Evolutionary conservation across 2,113 vertebrate species (phyloP).

Genomic region (Hepsetus odoe): DNA sequence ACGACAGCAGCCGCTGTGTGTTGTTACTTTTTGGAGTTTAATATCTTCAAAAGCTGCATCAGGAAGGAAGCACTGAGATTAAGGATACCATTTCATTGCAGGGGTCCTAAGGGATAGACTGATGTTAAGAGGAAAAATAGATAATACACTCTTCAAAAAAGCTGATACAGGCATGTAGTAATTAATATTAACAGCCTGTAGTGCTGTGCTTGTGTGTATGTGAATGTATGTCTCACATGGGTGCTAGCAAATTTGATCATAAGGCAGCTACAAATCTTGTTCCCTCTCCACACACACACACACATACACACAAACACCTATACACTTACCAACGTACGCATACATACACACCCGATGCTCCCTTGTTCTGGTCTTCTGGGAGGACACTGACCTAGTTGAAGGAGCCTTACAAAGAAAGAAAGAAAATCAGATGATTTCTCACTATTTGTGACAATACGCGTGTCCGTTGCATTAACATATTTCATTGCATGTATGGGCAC

Average conservation of each 20-base stretch:
- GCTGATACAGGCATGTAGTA: constrained; percentile 42
- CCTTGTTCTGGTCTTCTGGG: constrained; percentile 51
- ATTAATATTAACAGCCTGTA: constrained; percentile 14
- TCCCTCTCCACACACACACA: constrained; percentile 4
- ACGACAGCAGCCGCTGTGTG: constrained; percentile 29
- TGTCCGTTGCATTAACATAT: not conserved
- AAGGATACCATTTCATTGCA: constrained; percentile 54
- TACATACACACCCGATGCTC: constrained; percentile 38
- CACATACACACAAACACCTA: constrained; percentile 1
- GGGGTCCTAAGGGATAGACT: constrained; percentile 50
- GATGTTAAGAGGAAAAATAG: constrained; percentile 45
- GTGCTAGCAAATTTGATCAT: constrained; percentile 39
- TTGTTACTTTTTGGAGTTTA: constrained; percentile 57
- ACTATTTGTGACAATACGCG: constrained; percentile 27
- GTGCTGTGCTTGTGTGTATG: not conserved
- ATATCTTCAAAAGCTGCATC: constrained; percentile 53
- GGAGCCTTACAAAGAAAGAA: constrained; percentile 34
- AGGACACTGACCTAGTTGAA: constrained; percentile 69
- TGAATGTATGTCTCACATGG: constrained; percentile 35
- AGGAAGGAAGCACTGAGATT: constrained; percentile 58
- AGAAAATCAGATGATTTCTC: constrained; percentile 25
- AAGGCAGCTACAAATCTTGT: constrained; percentile 40
- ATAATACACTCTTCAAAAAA: constrained; percentile 41
- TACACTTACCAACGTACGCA: constrained; percentile 13
- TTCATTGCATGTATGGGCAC: constrained; percentile 13